phyloP scores from a whole-genome alignment of 1,140 invertebrate species.

The Lamellibrachia luymesi region DNA sequence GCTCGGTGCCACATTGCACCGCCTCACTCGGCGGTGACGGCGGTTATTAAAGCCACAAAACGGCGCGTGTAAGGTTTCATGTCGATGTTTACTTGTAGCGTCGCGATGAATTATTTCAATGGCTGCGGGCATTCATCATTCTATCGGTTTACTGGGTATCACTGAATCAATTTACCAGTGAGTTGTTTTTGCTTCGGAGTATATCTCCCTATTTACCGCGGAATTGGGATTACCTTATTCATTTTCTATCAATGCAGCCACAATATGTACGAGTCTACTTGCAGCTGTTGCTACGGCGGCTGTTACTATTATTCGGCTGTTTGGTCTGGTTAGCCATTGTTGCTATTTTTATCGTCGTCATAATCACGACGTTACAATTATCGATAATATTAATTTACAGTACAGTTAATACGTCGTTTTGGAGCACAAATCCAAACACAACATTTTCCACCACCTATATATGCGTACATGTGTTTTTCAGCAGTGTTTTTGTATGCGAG shows the following conservation, averaged over 20 bases:
- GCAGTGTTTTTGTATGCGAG: background rate
- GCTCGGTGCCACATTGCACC: background rate
- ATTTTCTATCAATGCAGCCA: background rate
- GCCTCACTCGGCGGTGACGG: background rate
- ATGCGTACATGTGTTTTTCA: too few species aligned
- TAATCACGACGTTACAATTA: background rate
- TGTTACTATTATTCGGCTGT: background rate
- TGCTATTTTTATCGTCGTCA: background rate
- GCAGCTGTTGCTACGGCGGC: background rate
- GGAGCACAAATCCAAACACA: background rate
- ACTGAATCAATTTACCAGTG: background rate
- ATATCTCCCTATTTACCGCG: background rate
- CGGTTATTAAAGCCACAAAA: background rate
- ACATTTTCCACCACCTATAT: background rate
- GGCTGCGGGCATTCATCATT: background rate
- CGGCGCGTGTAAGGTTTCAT: background rate
- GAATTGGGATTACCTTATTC: background rate
- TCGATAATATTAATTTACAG: background rate
- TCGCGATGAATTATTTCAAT: background rate
- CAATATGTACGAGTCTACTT: background rate
- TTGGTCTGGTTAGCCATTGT: background rate
- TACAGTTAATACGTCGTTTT: too few species aligned
- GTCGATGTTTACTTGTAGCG: background rate
- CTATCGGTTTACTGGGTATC: background rate
- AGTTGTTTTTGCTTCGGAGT: background rate